A percentile compares a stretch with the other conserved stretches of the same genome.
These are phyloP conservation scores for Netelia virgata DNA, from an alignment of 2,888 invertebrate genomes.

Conservation along the genomic window DNA sequence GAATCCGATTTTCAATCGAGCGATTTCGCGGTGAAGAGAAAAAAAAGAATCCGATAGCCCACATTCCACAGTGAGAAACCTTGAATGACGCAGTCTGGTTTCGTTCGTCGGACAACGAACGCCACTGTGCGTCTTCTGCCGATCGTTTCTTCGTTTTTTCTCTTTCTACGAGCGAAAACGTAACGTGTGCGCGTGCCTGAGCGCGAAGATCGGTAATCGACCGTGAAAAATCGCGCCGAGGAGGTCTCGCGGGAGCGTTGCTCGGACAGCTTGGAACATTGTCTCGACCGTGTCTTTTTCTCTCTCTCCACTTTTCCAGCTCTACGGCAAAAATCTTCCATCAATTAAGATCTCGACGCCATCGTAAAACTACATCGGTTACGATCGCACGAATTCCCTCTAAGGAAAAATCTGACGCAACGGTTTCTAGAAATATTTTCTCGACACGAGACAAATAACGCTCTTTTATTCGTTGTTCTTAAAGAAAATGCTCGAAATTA, in stretches of 20 bases:
- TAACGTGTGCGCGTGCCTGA: slow-evolving; percentile 66
- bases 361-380: slow-evolving; percentile 6
- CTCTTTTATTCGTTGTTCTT: slow-evolving; percentile 22
- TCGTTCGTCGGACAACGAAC: slow-evolving; percentile 58
- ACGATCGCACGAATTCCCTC: not conserved
- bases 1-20: slow-evolving; percentile 4
- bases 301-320: not conserved
- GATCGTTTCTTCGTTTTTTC: slow-evolving; percentile 27
- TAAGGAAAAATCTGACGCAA: too few species aligned
- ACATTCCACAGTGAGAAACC: slow-evolving; percentile 24
- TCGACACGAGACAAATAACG: too few species aligned
- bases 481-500: slow-evolving; percentile 63
- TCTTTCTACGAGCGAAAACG: slow-evolving; percentile 28
- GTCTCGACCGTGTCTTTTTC: not conserved
- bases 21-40: slow-evolving; percentile 12
- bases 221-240: slow-evolving; percentile 69
- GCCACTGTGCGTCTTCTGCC: slow-evolving; percentile 49
- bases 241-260: slow-evolving; percentile 64
- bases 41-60: slow-evolving; percentile 9
- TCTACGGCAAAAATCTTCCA: not conserved
- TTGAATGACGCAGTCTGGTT: slow-evolving; percentile 38
- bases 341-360: slow-evolving; percentile 30
- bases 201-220: slow-evolving; percentile 71
- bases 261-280: slow-evolving; percentile 45
- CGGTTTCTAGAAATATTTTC: too few species aligned